Evolutionary conservation across 2,797 vertebrate species (phyloP).

Genomic region (Sphaeramia orbicularis): DNA sequence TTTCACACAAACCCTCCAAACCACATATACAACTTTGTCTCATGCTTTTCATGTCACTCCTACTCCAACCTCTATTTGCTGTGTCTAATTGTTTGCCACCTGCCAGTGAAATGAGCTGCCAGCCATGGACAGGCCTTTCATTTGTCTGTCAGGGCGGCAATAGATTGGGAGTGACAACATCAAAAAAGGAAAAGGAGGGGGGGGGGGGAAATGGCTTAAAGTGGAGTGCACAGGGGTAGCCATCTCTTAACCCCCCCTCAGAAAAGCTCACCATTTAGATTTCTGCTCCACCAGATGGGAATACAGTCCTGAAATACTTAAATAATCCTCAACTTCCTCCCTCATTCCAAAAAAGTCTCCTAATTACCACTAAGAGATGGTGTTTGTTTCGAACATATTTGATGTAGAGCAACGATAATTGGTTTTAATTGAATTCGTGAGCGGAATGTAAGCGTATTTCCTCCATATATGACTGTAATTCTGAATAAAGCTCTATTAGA

Average conservation of each 20-base stretch:
- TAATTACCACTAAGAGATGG: slow-evolving; percentile 21
- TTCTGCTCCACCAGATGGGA: slow-evolving; percentile 83
- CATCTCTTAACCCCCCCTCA: slow-evolving; percentile 76
- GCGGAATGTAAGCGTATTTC: slow-evolving; percentile 32
- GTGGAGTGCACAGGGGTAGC: slow-evolving; percentile 38
- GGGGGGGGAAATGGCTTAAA: slow-evolving; percentile 47
- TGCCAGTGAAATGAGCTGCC: slow-evolving; percentile 98
- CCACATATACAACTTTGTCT: slow-evolving; percentile 93
- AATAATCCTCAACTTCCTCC: slow-evolving; percentile 59
- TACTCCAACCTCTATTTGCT: slow-evolving; percentile 92
- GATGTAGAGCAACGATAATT: slow-evolving; percentile 36
- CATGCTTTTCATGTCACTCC: slow-evolving; percentile 95
- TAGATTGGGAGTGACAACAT: slow-evolving; percentile 97
- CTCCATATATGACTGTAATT: slow-evolving; percentile 14
- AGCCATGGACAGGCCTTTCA: slow-evolving; percentile 90
- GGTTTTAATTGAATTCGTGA: slow-evolving; percentile 58
- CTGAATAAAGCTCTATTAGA: slow-evolving; percentile 49
- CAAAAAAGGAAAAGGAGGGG: slow-evolving; percentile 88
- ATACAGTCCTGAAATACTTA: slow-evolving; percentile 80
- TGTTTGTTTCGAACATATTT: slow-evolving; percentile 31
- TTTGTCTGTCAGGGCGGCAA: slow-evolving; percentile 92
- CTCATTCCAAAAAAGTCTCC: slow-evolving; percentile 12
- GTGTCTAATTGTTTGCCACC: slow-evolving; percentile 99
- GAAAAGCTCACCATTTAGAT: slow-evolving; percentile 82
- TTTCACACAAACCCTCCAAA: slow-evolving; percentile 97